These are phyloP conservation scores for Anisognathus igniventris DNA, from an alignment of 2,797 vertebrate species.

Conservation along the genomic window DNA sequence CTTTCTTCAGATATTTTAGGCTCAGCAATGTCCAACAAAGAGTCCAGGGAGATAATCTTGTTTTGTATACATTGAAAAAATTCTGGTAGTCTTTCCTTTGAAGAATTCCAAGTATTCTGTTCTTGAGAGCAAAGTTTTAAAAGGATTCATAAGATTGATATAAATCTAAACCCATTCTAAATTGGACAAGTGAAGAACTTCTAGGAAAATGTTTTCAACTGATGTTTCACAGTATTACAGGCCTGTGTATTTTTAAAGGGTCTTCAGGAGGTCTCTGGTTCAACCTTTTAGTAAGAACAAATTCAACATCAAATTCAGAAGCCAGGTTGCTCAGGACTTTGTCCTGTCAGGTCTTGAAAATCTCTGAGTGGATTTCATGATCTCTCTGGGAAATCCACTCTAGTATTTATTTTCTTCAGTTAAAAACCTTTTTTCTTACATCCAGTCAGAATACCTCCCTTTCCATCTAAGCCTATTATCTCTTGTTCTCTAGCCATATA, in stretches of 20 bases:
- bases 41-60: neutral
- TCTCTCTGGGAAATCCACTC: neutral
- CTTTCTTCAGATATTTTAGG: neutral
- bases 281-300: neutral
- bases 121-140: neutral
- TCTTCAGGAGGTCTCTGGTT: neutral
- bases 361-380: neutral
- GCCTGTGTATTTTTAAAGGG: neutral
- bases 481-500: neutral
- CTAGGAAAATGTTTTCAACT: neutral
- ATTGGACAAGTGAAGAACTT: neutral
- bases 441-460: neutral
- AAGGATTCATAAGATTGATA: neutral
- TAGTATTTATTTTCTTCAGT: neutral
- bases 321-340: neutral
- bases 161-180: neutral
- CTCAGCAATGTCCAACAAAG: neutral
- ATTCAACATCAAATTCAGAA: neutral
- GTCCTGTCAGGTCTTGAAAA: neutral
- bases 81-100: neutral
- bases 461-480: neutral
- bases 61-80: conserved; percentile 1
- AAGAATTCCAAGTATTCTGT: neutral
- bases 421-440: neutral
- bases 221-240: neutral